Base-by-base conservation (phyloP, 2,797 vertebrate genomes). In the Rhynchonycteris naso region DNA sequence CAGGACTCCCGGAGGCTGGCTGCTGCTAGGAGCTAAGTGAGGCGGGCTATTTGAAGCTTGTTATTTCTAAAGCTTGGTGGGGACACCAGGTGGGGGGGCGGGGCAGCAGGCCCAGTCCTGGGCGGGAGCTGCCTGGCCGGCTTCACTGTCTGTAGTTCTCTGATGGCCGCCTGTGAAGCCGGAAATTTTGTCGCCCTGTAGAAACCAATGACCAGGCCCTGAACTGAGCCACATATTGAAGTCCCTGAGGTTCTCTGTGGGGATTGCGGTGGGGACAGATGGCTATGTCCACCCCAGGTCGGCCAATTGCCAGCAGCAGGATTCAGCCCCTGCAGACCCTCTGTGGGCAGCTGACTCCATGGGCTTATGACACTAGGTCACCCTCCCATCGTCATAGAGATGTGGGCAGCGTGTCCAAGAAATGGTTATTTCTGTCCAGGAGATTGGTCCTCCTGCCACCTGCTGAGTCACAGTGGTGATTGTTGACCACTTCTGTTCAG, bases 401-500 rank as follows among this genome's bases (percentile, higher is more conserved):
- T 52, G n/a, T 3, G 2, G 35, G 61, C 43, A 4, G 52, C n/a
- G 0, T 22, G 71, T 61, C 54, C 35, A 18, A 38, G 63, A 4
- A 26, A 43, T 18, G 52, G 71, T 86, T 93, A 78, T 93, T 93
- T 93, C 86, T 58, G 79, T 84, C 79, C 92, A 28, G 69, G 47
- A 52, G 21, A 21, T 47, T 83, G 21, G n/a, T 50, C 54, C 7
- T 76, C 79, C 69, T n/a, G n/a, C n/a, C 78, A 54, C 43, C 61
- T 5, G n/a, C 79, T 89, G 92, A 93, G 63, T 83, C 92, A 93
- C 79, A 38, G 28, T 14, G 22, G n/a, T 12, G 6, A 43, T 61
- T 30, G 19, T 52, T 38, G 79, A 35, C 78, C 52, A 19, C 30
- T 61, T 38, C 82, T 1, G 26, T 58, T 30, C n/a, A 38, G 68